Evolutionary conservation across 1,140 invertebrate species (phyloP), one percentile per base, ranked within the genome.

Genomic region (Anoplolepis gracilipes): DNA sequence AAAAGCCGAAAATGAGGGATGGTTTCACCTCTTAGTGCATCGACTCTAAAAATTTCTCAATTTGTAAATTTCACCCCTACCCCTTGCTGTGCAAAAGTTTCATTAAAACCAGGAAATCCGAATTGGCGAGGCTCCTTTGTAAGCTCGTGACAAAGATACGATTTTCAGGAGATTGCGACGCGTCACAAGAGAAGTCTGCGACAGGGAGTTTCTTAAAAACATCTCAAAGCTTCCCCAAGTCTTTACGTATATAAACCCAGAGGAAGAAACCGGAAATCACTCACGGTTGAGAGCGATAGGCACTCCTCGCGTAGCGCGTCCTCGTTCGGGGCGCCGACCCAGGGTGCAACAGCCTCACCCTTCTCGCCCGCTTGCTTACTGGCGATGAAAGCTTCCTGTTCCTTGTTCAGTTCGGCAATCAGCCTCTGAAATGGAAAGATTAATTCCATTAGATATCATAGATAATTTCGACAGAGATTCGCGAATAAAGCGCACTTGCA

Each of bases 321-420:
- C 94, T 99, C 98, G 93, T 99, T 98, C 75, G 97, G 96, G 87
- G 98, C 97, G 8, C 98, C 98, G 46, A 98, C 96, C 99, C 99
- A 99, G 1, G 98, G 98, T 13, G 98, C 97, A 36, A 98, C 97
- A 19, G 98, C 97, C 57, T 98, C 97, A 69, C 97, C 97, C 42
- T 96, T 96, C 77, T 96, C 95, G 91, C 96, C 96, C 7, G 75
- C 96, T 96, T 90, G 97, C 96, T 95, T 99, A 97, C 97, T 97
- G 92, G 98, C 98, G 86, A 99, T 97, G 95, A 99, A 99, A 69
- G 98, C 98, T 90, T 99, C 98, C 95, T 99, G 99, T 94, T 99
- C 99, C 94, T 98, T 98, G 94, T 98, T 99, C 94, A 99, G 98
- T 91, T 99, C 98, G 72, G 98, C 98, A 89, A 99, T 96, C 93